These are phyloP conservation scores for Noctua janthe DNA, from an alignment of 2,888 invertebrate species.

Conservation along the genomic window DNA sequence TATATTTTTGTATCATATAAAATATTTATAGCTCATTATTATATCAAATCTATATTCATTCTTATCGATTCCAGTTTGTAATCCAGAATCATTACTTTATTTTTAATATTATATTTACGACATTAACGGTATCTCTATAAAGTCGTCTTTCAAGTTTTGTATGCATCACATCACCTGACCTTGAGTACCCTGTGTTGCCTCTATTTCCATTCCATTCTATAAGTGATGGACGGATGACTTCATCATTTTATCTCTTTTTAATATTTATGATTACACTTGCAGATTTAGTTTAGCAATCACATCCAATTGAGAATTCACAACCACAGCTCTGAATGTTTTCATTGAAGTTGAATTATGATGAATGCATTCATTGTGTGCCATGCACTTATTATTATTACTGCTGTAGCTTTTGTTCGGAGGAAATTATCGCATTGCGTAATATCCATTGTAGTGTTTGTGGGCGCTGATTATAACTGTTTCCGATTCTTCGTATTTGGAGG, in stretches of 20 bases:
- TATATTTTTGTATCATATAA: background rate
- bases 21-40: background rate
- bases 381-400: constrained; percentile 73
- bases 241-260: constrained; percentile 60
- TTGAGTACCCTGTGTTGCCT: constrained; percentile 29
- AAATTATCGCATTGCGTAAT: constrained; percentile 82
- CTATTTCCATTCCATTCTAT: constrained; percentile 47
- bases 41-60: constrained; percentile 11
- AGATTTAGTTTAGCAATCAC: constrained; percentile 70
- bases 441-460: constrained; percentile 76
- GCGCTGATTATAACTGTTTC: constrained; percentile 69
- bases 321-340: constrained; percentile 77
- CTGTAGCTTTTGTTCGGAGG: constrained; percentile 82
- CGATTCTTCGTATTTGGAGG: constrained; percentile 61
- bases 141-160: constrained; percentile 33
- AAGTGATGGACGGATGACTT: constrained; percentile 30
- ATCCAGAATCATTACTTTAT: constrained; percentile 7
- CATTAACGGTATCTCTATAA: constrained; percentile 4
- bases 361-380: constrained; percentile 79
- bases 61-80: constrained; percentile 4
- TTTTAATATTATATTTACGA: constrained; percentile 10
- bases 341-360: constrained; percentile 83
- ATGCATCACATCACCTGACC: constrained; percentile 33
- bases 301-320: constrained; percentile 78
- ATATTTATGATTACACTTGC: constrained; percentile 46